Conservation (phyloP, 1,140 invertebrate genomes). For the Drosophila bocki region DNA sequence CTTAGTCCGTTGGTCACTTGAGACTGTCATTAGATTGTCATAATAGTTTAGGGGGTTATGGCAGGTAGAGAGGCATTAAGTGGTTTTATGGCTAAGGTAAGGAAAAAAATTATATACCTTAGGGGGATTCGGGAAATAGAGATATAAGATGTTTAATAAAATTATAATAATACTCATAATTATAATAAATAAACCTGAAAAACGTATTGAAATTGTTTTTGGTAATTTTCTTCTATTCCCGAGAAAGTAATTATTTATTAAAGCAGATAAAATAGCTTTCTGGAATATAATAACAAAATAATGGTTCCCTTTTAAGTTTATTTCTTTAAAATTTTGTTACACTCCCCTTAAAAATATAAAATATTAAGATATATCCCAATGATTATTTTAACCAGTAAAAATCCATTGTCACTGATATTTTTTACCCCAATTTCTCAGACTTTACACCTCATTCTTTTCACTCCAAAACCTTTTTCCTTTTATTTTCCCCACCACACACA, state of each 20-base stretch:
- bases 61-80: background rate
- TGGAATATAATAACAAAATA: background rate
- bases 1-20: constrained; percentile 26
- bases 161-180: background rate
- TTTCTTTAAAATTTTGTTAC: too few species aligned
- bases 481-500: background rate
- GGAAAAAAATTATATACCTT: background rate
- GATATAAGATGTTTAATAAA: background rate
- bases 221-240: too few species aligned
- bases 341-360: background rate
- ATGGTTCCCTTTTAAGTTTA: too few species aligned
- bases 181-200: too few species aligned
- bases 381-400: background rate
- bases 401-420: background rate
- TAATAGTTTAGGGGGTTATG: constrained; percentile 18
- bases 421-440: background rate
- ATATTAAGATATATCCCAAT: background rate
- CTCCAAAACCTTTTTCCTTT: background rate
- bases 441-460: background rate
- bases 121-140: background rate
- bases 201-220: background rate
- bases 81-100: background rate
- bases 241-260: too few species aligned
- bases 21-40: constrained; percentile 52
- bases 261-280: background rate